Percentiles rank a stretch among this genome's conserved stretches.
These are phyloP conservation scores for Noctilio leporinus DNA, from an alignment of 2,113 vertebrate species.

Conservation along the genomic window DNA sequence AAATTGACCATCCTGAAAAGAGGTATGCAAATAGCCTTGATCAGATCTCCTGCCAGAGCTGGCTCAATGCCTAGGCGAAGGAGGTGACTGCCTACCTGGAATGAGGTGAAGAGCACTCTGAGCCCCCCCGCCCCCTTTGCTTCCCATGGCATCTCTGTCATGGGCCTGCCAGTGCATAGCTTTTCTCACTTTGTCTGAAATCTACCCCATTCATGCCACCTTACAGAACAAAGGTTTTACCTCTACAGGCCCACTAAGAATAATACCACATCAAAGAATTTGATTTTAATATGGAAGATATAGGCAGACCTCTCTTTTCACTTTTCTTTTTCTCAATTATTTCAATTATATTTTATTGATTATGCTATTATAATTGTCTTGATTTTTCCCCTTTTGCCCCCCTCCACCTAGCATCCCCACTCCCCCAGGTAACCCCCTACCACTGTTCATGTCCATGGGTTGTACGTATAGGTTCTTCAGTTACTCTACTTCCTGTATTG, in stretches of 20 bases:
- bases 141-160: background rate
- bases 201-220: background rate
- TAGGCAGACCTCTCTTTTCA: background rate
- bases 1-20: conserved; percentile 18
- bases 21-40: conserved; percentile 2
- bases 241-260: background rate
- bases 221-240: background rate
- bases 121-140: background rate
- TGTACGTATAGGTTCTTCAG: too few relatives aligned
- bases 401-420: too few relatives aligned
- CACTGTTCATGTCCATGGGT: too few relatives aligned
- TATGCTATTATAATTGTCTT: too few relatives aligned
- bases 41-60: background rate
- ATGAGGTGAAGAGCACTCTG: background rate
- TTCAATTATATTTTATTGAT: too few relatives aligned
- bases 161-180: background rate
- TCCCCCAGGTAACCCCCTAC: too few relatives aligned
- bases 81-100: background rate
- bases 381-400: too few relatives aligned
- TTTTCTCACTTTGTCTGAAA: background rate
- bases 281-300: background rate
- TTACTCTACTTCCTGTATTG: too few relatives aligned
- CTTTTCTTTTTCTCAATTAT: too few relatives aligned
- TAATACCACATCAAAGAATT: background rate
- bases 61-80: background rate